These are phyloP conservation scores for Gandaritis pyraliata DNA, from an alignment of 2,888 invertebrate genomes.

Conservation along the genomic window DNA sequence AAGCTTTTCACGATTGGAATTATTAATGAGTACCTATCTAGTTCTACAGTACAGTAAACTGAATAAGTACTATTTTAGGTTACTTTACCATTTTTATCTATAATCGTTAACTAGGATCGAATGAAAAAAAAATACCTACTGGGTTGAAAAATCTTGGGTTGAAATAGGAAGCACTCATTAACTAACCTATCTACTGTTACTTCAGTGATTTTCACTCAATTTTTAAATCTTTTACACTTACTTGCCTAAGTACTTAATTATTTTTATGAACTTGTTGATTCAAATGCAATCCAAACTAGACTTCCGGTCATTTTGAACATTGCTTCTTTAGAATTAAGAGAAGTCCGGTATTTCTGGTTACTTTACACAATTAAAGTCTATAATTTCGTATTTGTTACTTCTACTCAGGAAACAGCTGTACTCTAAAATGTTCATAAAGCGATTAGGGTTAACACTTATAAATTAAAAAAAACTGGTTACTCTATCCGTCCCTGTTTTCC, in stretches of 20 bases:
- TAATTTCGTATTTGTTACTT: slow-evolving; percentile 14
- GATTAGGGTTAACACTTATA: neutral
- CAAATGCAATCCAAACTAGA: slow-evolving; percentile 2
- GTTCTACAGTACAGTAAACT: too few relatives aligned
- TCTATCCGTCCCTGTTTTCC: neutral
- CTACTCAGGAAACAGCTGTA: slow-evolving; percentile 27
- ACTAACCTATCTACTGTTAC: too few relatives aligned
- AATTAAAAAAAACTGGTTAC: neutral
- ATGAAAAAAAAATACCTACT: too few relatives aligned
- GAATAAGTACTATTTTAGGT: too few relatives aligned
- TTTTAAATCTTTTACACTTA: too few relatives aligned
- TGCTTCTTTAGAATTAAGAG: neutral
- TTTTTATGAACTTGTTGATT: neutral
- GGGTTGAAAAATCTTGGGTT: too few relatives aligned
- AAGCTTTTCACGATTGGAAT: neutral
- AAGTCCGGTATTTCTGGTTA: slow-evolving; percentile 26
- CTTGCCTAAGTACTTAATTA: too few relatives aligned
- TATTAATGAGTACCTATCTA: too few relatives aligned
- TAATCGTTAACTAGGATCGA: too few relatives aligned
- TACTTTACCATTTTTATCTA: too few relatives aligned
- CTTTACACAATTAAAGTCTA: slow-evolving; percentile 5
- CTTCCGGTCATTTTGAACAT: slow-evolving; percentile 23
- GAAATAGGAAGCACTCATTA: too few relatives aligned
- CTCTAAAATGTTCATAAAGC: slow-evolving; percentile 6
- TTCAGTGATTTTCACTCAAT: too few relatives aligned